Base-by-base conservation (phyloP, 2,113 vertebrate genomes). In the Eudorcas thomsonii region DNA sequence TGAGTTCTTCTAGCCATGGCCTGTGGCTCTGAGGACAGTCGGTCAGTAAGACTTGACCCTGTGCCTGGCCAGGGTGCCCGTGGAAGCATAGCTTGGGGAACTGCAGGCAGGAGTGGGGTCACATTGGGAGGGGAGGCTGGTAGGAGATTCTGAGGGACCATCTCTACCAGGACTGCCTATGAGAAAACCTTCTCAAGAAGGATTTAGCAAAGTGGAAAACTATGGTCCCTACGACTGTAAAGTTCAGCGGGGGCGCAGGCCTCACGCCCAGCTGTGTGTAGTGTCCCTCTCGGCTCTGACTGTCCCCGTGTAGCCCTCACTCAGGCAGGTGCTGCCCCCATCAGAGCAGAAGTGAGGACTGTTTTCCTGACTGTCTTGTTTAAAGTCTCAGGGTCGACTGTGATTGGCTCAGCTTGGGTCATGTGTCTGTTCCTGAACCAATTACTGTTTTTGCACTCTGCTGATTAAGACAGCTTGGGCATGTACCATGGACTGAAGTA, bases 191-290 rank as follows among this genome's bases (percentile, higher is more conserved):
- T 9, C 71, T 54, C 6, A 10, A 13, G 6, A 26, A 0, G 11
- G 52, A 12, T 30, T 57, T 7, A 60, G 57, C 57, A 16, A 30
- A 33, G 62, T 8, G 2, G 60, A 6, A 50, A 43, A 21, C 81
- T 14, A 0, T 4, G 10, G 67, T 64, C 82, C 81, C 82, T 28
- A n/a, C 36, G 10, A 52, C 30, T 21, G 30, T 33, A 78, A 33
- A 0, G 13, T 14, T n/a, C 0, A 2, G 10, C 2, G 16, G 16
- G 12, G 16, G 86, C 3, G 0, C 52, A 8, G 45, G 39, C 62
- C 23, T 43, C 52, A 4, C 5, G 67, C 48, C 52, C 2, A 0
- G 74, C 77, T 3, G 1, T 4, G 9, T 1, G 28, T 14, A 14
- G 13, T 4, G n/a, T 55, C 54, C 33, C 7, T 54, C 26, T 3